Conservation (phyloP, 2,797 vertebrate genomes). For the Mastacembelus armatus region DNA sequence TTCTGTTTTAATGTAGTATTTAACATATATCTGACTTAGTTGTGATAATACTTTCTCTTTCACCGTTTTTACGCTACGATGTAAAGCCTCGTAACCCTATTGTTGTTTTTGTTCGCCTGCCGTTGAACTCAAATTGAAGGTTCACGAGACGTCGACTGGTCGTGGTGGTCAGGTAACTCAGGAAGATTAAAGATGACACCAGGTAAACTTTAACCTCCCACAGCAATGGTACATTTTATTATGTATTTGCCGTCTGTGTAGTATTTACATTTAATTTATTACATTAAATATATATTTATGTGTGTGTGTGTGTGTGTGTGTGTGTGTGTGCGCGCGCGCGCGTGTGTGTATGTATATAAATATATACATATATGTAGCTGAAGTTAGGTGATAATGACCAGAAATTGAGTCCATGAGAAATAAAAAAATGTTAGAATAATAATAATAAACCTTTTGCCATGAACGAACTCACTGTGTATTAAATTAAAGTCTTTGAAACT, state of each 20-base stretch:
- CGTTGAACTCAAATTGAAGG: slow-evolving; percentile 74
- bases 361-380: no score
- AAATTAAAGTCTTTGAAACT: no score
- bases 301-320: no score
- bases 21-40: accelerated
- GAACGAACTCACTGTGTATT: no score
- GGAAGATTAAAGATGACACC: slow-evolving; percentile 13
- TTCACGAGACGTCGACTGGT: slow-evolving; percentile 75
- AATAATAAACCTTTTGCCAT: no score
- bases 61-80: accelerated
- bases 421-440: no score
- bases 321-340: no score
- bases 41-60: accelerated
- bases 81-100: background rate
- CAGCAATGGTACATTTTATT: background rate
- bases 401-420: background rate
- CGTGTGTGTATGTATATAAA: no score
- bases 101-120: slow-evolving; percentile 35
- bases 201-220: background rate
- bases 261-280: no score
- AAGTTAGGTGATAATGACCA: background rate
- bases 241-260: background rate
- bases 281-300: no score
- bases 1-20: accelerated
- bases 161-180: slow-evolving; percentile 49